Conservation (phyloP, 2,888 invertebrate genomes). For the Pterostichus niger region DNA sequence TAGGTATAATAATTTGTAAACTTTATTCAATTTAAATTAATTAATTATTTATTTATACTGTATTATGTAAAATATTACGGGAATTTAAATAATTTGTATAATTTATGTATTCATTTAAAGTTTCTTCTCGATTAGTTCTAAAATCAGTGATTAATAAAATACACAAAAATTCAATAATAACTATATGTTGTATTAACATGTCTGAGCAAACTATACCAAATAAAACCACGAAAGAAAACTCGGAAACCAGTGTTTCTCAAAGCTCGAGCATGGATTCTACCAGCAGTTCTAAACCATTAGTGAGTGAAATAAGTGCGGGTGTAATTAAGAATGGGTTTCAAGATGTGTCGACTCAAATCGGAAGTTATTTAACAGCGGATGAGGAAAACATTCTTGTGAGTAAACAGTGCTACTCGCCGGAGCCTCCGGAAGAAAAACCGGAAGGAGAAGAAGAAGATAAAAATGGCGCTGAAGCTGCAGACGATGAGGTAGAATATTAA, state of each 20-base stretch:
- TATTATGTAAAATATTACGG: too few relatives aligned
- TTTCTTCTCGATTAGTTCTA: too few relatives aligned
- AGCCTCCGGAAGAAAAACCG: background rate
- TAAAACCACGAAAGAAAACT: background rate
- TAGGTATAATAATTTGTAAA: too few relatives aligned
- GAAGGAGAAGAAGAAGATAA: background rate
- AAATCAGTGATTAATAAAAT: too few relatives aligned
- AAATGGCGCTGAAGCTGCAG: background rate
- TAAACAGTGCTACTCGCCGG: slow-evolving; percentile 15
- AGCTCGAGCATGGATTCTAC: background rate
- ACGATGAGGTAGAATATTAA: background rate
- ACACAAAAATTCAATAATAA: background rate
- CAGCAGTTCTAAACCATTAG: slow-evolving; percentile 2
- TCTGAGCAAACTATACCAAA: background rate
- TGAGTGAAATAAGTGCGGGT: background rate
- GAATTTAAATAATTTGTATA: too few relatives aligned
- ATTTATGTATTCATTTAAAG: too few relatives aligned
- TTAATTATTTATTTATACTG: too few relatives aligned
- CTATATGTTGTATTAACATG: slow-evolving; percentile 12
- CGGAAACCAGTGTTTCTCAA: slow-evolving; percentile 10
- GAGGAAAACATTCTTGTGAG: slow-evolving; percentile 18
- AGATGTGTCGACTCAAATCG: slow-evolving; percentile 26
- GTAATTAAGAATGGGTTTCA: background rate
- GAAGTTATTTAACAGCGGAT: slow-evolving; percentile 20
- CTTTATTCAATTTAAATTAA: too few relatives aligned